A percentile compares a stretch with the other conserved stretches of the same genome.
Conservation (phyloP, 2,797 vertebrate genomes). For the Tauraco hartlaubi region DNA sequence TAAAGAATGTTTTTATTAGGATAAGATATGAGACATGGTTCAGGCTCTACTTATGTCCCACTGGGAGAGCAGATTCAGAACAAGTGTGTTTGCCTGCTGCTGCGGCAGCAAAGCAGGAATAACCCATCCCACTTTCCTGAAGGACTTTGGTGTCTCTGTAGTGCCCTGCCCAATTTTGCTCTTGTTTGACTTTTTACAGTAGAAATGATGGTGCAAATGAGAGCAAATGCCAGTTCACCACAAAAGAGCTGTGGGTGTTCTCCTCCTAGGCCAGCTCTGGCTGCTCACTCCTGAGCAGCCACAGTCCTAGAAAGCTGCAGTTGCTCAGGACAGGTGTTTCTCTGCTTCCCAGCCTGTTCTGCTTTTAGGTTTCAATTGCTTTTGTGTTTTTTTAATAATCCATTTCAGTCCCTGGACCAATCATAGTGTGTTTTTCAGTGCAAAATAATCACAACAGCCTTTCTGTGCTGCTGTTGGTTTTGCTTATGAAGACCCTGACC, state of each 20-base stretch:
- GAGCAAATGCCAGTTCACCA: neutral
- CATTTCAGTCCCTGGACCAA: neutral
- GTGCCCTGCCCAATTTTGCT: neutral
- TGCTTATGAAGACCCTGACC: neutral
- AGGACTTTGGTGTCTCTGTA: neutral
- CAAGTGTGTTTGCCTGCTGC: neutral
- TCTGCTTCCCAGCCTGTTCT: neutral
- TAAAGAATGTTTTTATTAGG: neutral
- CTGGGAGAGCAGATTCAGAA: neutral
- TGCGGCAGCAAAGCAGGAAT: neutral
- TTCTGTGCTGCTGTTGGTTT: neutral
- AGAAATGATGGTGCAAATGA: neutral
- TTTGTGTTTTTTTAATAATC: neutral
- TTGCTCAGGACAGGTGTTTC: neutral
- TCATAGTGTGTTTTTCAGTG: neutral
- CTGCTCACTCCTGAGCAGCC: neutral
- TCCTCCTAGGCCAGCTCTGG: neutral
- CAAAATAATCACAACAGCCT: neutral
- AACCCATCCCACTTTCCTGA: neutral
- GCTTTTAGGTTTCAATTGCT: neutral
- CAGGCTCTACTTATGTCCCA: neutral
- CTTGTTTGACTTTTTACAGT: neutral
- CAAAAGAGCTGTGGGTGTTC: accelerated
- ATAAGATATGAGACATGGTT: neutral
- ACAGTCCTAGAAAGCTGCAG: neutral